Percentiles rank a stretch among this genome's conserved stretches.
phyloP scores from a whole-genome alignment of 2,888 invertebrate genomes.

The Diarsia brunnea region DNA sequence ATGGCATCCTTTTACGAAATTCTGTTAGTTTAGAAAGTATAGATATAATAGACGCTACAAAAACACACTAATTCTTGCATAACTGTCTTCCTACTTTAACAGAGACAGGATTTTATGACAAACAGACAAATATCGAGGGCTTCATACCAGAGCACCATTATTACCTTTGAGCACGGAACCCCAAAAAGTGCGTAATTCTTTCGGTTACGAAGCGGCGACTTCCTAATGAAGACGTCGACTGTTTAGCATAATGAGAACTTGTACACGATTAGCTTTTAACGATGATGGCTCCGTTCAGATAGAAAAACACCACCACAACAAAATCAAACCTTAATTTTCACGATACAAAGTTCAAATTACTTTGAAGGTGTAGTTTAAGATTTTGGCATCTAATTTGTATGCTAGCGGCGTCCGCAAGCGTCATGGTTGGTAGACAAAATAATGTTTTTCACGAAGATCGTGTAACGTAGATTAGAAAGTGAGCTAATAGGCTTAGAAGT shows the following conservation, averaged over 20 bases:
- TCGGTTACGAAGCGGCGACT: slow-evolving; percentile 71
- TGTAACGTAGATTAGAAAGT: slow-evolving; percentile 78
- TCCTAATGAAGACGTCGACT: slow-evolving; percentile 79
- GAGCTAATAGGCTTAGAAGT: slow-evolving; percentile 42
- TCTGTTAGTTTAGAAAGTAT: background rate
- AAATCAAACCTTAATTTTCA: slow-evolving; percentile 63
- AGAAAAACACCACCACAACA: slow-evolving; percentile 37
- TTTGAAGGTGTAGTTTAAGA: slow-evolving; percentile 46
- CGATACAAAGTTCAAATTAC: slow-evolving; percentile 58
- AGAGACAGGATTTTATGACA: slow-evolving; percentile 3
- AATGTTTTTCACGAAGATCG: slow-evolving; percentile 79
- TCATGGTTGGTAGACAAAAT: slow-evolving; percentile 84
- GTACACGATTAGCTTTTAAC: slow-evolving; percentile 88
- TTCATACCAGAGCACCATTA: background rate
- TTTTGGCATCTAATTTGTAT: slow-evolving; percentile 83
- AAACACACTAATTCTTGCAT: background rate
- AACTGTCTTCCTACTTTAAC: background rate
- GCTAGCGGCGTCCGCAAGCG: slow-evolving; percentile 78
- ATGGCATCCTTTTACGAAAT: background rate
- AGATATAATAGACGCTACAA: background rate
- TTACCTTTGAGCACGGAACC: slow-evolving; percentile 28
- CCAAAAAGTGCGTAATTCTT: slow-evolving; percentile 63
- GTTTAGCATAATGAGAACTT: slow-evolving; percentile 86
- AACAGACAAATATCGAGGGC: slow-evolving; percentile 3
- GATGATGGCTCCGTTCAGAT: slow-evolving; percentile 83